phyloP scores from a whole-genome alignment of 2,888 invertebrate genomes.

The Rutpela maculata region DNA sequence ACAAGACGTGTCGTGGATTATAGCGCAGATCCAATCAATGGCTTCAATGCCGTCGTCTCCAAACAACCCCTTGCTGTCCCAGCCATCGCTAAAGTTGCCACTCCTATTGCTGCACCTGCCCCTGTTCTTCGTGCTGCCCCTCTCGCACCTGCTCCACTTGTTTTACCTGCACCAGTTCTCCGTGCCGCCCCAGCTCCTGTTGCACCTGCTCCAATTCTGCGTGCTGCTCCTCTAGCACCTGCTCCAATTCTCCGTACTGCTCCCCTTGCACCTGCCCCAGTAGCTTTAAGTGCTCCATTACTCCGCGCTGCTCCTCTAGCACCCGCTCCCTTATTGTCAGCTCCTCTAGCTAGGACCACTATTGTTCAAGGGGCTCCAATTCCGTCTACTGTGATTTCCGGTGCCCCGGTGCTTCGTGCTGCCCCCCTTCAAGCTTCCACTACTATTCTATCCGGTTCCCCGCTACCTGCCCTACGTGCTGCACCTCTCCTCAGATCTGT shows the following conservation, averaged over 20 bases:
- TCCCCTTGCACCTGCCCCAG: neutral
- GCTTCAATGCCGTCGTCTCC: constrained; percentile 77
- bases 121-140: constrained; percentile 61
- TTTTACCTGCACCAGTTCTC: constrained; percentile 45
- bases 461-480: neutral
- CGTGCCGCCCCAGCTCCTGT: constrained; percentile 51
- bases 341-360: constrained; percentile 46
- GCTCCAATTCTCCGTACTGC: constrained; percentile 57
- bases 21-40: constrained; percentile 75
- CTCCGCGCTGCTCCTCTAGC: constrained; percentile 76
- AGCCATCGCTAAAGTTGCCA: constrained; percentile 5
- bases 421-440: neutral
- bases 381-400: neutral
- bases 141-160: constrained; percentile 48
- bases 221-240: constrained; percentile 76
- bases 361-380: neutral
- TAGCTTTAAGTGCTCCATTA: neutral
- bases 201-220: neutral
- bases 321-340: constrained; percentile 53
- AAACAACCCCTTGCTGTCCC: constrained; percentile 72
- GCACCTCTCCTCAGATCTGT: neutral
- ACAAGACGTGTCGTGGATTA: constrained; percentile 80
- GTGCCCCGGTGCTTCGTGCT: neutral
- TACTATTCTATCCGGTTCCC: neutral
- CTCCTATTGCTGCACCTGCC: constrained; percentile 54